These are phyloP conservation scores for Drosophila melanosoma DNA, from an alignment of 2,888 invertebrate genomes.

Conservation along the genomic window DNA sequence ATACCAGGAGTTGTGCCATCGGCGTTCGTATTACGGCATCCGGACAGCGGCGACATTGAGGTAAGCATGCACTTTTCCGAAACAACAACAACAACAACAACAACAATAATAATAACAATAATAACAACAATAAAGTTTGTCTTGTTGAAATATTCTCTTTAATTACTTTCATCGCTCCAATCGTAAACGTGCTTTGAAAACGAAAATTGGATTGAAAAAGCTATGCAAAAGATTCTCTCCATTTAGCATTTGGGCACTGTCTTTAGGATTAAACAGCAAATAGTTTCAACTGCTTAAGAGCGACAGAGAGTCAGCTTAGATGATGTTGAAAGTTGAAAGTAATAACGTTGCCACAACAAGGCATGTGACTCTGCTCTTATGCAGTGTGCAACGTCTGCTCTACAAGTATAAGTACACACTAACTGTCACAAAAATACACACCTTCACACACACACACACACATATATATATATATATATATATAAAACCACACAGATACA, in stretches of 20 bases:
- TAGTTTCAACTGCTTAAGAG: slow-evolving; percentile 13
- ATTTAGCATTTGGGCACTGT: not conserved
- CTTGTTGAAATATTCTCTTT: slow-evolving; percentile 34
- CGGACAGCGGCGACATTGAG: slow-evolving; percentile 89
- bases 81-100: not conserved
- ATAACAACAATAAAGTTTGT: slow-evolving; percentile 13
- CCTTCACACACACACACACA: slow-evolving; percentile 1
- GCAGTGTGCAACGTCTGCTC: slow-evolving; percentile 10
- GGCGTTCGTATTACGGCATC: slow-evolving; percentile 91
- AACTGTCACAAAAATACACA: slow-evolving; percentile 3
- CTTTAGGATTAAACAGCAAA: slow-evolving; percentile 4
- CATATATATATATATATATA: not conserved
- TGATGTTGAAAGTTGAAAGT: slow-evolving; percentile 21
- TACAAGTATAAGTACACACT: slow-evolving; percentile 18
- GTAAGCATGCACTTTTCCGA: slow-evolving; percentile 83
- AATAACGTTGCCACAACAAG: slow-evolving; percentile 17
- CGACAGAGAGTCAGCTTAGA: not conserved
- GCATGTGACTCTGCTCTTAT: slow-evolving; percentile 22
- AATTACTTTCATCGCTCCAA: slow-evolving; percentile 42
- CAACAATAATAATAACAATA: not conserved
- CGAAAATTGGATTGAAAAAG: slow-evolving; percentile 24
- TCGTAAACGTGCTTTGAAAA: slow-evolving; percentile 25
- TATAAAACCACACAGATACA: slow-evolving; percentile 3
- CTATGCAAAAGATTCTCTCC: not conserved
- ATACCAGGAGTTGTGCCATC: slow-evolving; percentile 91